Percentiles rank a stretch among this genome's conserved stretches.
Evolutionary conservation across 2,113 vertebrate species (phyloP).

Genomic region (Peromyscus leucopus): DNA sequence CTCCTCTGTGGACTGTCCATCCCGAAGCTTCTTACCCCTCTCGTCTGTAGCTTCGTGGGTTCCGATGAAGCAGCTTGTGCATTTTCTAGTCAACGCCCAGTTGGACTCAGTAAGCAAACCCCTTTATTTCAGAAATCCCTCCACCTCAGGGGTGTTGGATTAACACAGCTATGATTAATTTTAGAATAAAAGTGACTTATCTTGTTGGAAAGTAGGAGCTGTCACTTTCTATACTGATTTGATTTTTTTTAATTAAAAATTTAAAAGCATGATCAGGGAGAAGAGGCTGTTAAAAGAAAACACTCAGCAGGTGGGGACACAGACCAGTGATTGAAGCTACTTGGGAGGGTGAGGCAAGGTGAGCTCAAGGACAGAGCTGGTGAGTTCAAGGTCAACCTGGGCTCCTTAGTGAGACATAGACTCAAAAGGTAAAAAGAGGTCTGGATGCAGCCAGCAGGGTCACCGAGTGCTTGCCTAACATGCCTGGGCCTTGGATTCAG

Average conservation of each 20-base stretch:
- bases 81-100: too few species aligned
- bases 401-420: background rate
- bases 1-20: background rate
- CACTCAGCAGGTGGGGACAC: background rate
- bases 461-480: background rate
- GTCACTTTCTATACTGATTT: background rate
- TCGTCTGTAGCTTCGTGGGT: background rate
- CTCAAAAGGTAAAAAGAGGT: background rate
- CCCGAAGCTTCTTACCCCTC: background rate
- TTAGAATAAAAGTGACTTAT: conserved; percentile 31
- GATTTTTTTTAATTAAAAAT: background rate
- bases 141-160: background rate
- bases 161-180: background rate
- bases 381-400: background rate
- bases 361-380: background rate
- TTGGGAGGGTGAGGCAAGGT: background rate
- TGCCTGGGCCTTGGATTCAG: background rate
- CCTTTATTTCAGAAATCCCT: background rate
- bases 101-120: background rate
- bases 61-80: background rate
- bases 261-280: background rate
- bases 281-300: background rate
- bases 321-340: background rate
- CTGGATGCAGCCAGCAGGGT: background rate
- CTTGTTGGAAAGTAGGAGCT: conserved; percentile 18